Evolutionary conservation across 2,113 vertebrate genomes (phyloP).

Genomic region (Tachycineta bicolor): DNA sequence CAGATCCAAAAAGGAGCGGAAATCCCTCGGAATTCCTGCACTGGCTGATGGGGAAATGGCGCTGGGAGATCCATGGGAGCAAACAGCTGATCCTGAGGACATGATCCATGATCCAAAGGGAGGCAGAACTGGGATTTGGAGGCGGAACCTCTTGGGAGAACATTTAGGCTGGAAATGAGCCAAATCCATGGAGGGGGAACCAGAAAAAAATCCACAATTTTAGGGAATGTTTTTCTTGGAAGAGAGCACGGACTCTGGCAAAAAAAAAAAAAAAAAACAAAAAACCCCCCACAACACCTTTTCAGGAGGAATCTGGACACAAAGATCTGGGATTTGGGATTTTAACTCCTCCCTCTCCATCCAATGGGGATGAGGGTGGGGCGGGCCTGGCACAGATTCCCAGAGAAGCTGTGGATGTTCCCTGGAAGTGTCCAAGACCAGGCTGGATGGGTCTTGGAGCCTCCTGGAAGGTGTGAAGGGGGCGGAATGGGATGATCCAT

Average conservation of each 20-base stretch:
- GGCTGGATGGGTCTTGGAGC: too few relatives aligned
- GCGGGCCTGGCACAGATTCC: background rate
- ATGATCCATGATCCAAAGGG: background rate
- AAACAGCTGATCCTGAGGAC: background rate
- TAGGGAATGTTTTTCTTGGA: background rate
- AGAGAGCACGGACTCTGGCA: rapidly evolving
- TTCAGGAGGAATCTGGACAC: background rate
- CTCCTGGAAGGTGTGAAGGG: background rate
- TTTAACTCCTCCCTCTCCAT: background rate
- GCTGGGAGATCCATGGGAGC: background rate
- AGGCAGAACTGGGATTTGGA: background rate
- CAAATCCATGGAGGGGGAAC: background rate
- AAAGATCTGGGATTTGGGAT: background rate
- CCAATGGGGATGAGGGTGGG: background rate
- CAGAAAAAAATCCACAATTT: background rate
- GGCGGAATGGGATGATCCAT: background rate
- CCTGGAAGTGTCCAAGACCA: background rate
- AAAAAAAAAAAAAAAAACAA: background rate
- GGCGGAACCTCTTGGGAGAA: background rate
- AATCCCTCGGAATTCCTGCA: rapidly evolving
- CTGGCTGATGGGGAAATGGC: rapidly evolving
- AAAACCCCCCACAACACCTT: too few relatives aligned
- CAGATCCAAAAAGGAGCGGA: background rate
- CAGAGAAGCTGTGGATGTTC: background rate
- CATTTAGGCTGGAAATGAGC: background rate